These are phyloP conservation scores for Zophobas atratus DNA, from an alignment of 1,140 invertebrate species.

Conservation along the genomic window DNA sequence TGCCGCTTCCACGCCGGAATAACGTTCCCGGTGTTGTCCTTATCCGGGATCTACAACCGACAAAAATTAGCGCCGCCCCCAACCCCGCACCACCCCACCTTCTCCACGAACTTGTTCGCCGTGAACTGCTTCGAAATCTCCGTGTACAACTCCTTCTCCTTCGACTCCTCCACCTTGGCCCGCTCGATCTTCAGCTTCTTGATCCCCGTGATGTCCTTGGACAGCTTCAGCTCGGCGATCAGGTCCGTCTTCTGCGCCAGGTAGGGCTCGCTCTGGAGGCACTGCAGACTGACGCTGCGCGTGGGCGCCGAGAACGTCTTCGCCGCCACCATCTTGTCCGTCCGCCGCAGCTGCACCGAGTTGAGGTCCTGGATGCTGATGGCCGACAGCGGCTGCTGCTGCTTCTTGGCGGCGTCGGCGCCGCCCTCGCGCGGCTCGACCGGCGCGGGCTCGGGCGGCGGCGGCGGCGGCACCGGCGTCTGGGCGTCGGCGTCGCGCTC, in stretches of 20 bases:
- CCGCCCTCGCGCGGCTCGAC: conserved; percentile 54
- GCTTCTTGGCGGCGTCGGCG: conserved; percentile 67
- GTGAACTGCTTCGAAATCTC: conserved; percentile 88
- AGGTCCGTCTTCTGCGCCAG: conserved; percentile 86
- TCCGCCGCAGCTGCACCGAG: conserved; percentile 83
- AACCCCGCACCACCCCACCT: conserved; percentile 72
- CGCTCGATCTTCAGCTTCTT: conserved; percentile 92
- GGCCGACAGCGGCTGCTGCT: conserved; percentile 81
- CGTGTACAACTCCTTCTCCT: conserved; percentile 85
- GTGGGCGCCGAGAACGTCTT: conserved; percentile 86
- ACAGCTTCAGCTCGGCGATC: conserved; percentile 91
- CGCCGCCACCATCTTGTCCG: conserved; percentile 80
- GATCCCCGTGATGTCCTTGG: conserved; percentile 91
- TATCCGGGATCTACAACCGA: conserved; percentile 86
- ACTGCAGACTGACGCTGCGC: conserved; percentile 80
- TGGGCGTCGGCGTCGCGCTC: conserved; percentile 35
- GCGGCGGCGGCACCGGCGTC: conserved; percentile 72
- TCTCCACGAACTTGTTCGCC: conserved; percentile 90
- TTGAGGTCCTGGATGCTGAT: conserved; percentile 90
- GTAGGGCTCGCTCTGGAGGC: conserved; percentile 80
- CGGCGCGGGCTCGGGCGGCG: conserved; percentile 68
- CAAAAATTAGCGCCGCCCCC: neutral
- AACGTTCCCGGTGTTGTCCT: conserved; percentile 88
- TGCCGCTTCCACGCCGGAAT: conserved; percentile 96
- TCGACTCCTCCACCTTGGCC: conserved; percentile 83